Evolutionary conservation across 1,140 invertebrate species (phyloP).

Genomic region (Panagrolaimus sp.): DNA sequence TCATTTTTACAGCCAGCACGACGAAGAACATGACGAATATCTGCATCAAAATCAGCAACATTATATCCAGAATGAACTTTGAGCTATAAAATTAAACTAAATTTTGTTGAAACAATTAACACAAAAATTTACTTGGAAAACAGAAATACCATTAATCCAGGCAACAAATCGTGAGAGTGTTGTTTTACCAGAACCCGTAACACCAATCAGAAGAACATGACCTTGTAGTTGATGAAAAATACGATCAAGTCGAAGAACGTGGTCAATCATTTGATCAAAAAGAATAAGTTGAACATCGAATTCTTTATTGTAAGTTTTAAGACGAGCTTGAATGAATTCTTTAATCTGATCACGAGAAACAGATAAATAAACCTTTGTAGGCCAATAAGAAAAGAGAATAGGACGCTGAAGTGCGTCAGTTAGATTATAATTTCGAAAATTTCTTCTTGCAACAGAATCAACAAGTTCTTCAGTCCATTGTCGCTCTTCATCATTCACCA

Average conservation of each 20-base stretch:
- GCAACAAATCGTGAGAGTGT: conserved; percentile 96
- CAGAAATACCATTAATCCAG: conserved; percentile 98
- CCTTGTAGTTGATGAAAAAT: conserved; percentile 96
- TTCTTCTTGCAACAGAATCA: conserved; percentile 82
- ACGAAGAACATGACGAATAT: conserved; percentile 82
- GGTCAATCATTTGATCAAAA: conserved; percentile 97
- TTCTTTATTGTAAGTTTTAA: conserved; percentile 99
- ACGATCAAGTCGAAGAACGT: conserved; percentile 93
- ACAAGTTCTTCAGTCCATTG: conserved; percentile 98
- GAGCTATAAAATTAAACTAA: conserved; percentile 37
- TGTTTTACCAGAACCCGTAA: conserved; percentile 95
- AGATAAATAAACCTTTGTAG: conserved; percentile 90
- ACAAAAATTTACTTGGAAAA: conserved; percentile 85
- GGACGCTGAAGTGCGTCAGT: conserved; percentile 79
- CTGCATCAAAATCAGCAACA: conserved; percentile 96
- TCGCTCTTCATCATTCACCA: conserved; percentile 88
- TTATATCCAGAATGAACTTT: conserved; percentile 98
- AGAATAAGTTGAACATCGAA: conserved; percentile 93
- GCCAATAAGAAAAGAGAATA: conserved; percentile 96
- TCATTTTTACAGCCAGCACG: conserved; percentile 94
- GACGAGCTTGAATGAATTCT: conserved; percentile 89
- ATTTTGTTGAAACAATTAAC: conserved; percentile 14
- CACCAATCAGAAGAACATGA: conserved; percentile 89
- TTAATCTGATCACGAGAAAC: conserved; percentile 87
- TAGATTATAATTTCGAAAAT: conserved; percentile 74